Percentiles rank a stretch among this genome's conserved stretches.
phyloP scores from a whole-genome alignment of 1,140 invertebrate genomes.

The Brachionus koreanus region DNA sequence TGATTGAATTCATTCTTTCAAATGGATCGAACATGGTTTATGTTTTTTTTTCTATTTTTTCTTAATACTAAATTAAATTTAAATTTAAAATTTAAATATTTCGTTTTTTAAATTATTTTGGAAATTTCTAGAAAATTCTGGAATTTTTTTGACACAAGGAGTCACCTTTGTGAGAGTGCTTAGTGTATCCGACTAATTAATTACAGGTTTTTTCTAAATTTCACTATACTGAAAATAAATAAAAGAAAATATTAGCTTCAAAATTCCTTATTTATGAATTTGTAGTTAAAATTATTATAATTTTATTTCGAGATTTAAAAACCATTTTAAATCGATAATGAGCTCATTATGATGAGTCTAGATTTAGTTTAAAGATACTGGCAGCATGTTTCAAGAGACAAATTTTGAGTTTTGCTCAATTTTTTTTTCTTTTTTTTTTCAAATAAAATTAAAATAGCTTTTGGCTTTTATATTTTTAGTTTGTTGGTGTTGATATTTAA shows the following conservation, averaged over 20 bases:
- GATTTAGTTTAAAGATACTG: background rate
- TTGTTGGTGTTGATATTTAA: background rate
- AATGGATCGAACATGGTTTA: conserved; percentile 40
- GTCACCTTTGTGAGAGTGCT: background rate
- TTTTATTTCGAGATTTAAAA: background rate
- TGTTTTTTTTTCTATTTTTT: background rate
- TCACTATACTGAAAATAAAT: background rate
- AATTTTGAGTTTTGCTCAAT: background rate
- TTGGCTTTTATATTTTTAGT: background rate
- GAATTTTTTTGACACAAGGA: background rate
- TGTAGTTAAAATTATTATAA: background rate
- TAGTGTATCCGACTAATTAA: background rate
- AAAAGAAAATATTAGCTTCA: background rate
- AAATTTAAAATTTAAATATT: background rate
- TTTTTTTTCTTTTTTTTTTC: background rate
- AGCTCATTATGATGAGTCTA: background rate
- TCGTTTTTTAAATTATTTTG: background rate
- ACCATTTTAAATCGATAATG: background rate
- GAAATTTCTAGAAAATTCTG: background rate
- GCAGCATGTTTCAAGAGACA: background rate
- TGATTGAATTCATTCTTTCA: conserved; percentile 37
- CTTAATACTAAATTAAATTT: background rate
- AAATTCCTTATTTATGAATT: background rate
- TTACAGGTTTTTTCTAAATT: background rate
- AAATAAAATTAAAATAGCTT: background rate